Evolutionary conservation across 2,113 vertebrate genomes (phyloP).

Genomic region (Arenaria interpres): DNA sequence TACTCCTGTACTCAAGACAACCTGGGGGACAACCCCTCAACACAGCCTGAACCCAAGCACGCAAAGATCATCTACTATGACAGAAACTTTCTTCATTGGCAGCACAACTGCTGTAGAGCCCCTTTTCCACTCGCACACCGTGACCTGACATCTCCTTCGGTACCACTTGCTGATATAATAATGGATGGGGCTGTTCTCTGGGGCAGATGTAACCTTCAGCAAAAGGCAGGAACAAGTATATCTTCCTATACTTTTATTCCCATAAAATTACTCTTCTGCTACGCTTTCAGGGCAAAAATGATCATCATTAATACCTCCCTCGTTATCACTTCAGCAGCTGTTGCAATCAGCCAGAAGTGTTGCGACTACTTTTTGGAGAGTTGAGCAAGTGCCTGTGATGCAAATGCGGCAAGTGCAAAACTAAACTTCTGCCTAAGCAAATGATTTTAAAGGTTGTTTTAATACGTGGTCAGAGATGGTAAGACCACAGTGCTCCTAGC

Average conservation of each 20-base stretch:
- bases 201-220: not conserved
- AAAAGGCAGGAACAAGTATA: not conserved
- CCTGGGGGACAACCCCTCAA: not conserved
- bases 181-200: not conserved
- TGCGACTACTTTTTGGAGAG: not conserved
- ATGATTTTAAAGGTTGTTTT: not conserved
- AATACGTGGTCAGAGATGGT: not conserved
- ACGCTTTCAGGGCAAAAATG: not conserved
- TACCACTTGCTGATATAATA: not conserved
- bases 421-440: not conserved
- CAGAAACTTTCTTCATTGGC: not conserved
- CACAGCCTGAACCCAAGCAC: not conserved
- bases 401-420: not conserved
- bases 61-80: not conserved
- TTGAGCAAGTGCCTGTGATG: not conserved
- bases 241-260: not conserved
- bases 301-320: not conserved
- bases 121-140: fast-evolving
- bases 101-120: not conserved
- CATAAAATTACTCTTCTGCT: not conserved
- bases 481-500: not conserved
- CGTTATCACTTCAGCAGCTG: fast-evolving
- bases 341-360: not conserved
- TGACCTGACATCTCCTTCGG: not conserved
- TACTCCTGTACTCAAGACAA: fast-evolving